Conservation (phyloP, 1,140 invertebrate species). For the Bombus balteatus region DNA sequence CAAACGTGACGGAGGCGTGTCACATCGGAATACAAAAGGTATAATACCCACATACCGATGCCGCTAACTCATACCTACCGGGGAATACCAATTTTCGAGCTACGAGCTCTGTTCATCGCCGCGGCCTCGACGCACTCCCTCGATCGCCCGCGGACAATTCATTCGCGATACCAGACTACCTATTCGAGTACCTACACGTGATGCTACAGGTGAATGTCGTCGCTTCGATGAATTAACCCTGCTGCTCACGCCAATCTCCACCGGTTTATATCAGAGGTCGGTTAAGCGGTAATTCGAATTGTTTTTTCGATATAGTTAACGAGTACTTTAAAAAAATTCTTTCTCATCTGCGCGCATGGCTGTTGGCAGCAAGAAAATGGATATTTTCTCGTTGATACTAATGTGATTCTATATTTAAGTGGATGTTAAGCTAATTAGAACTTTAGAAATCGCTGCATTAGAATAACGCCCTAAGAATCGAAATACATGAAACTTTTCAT, state of each 20-base stretch:
- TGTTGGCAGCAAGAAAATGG: too few species aligned
- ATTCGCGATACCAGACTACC: background rate
- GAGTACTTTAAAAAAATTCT: background rate
- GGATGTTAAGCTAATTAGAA: too few species aligned
- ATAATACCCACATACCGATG: constrained; percentile 73
- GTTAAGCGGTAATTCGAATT: too few species aligned
- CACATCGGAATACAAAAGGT: constrained; percentile 75
- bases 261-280: background rate
- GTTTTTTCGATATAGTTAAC: background rate
- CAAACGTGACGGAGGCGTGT: constrained; percentile 78
- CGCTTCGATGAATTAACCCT: background rate
- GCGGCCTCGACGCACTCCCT: background rate
- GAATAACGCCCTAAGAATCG: too few species aligned
- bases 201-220: constrained; percentile 26
- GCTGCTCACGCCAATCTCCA: background rate
- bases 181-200: background rate
- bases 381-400: background rate
- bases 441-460: too few species aligned
- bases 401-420: background rate
- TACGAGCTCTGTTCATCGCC: constrained; percentile 11
- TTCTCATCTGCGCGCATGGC: background rate
- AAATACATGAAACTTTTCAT: too few species aligned
- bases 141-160: constrained; percentile 10
- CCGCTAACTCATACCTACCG: constrained; percentile 69
- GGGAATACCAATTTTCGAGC: constrained; percentile 70